Percentiles rank a stretch among this genome's conserved stretches.
These are phyloP conservation scores for Drosophila nigrodunni DNA, from an alignment of 1,140 invertebrate genomes.

Conservation along the genomic window DNA sequence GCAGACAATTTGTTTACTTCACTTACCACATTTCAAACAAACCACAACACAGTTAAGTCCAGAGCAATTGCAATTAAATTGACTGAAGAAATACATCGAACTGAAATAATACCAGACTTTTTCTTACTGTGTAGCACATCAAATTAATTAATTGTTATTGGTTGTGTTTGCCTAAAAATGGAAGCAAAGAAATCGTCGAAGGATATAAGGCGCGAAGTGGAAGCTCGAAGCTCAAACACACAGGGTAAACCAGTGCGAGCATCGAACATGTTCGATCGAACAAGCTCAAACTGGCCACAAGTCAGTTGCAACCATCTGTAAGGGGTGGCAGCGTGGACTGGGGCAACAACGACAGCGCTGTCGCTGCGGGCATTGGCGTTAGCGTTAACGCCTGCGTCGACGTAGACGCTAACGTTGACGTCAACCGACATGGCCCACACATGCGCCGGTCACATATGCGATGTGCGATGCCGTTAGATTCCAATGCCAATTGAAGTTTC, in stretches of 20 bases:
- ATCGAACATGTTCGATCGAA: slow-evolving; percentile 58
- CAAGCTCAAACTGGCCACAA: slow-evolving; percentile 57
- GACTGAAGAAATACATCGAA: too few relatives aligned
- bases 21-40: too few relatives aligned
- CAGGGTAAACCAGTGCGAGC: neutral
- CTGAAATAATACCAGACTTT: too few relatives aligned
- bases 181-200: too few relatives aligned
- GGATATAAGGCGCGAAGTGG: neutral
- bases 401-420: slow-evolving; percentile 29
- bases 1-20: too few relatives aligned
- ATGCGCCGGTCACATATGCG: slow-evolving; percentile 42
- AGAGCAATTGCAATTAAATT: too few relatives aligned
- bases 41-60: too few relatives aligned
- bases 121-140: too few relatives aligned
- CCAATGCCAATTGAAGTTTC: slow-evolving; percentile 71
- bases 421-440: slow-evolving; percentile 30
- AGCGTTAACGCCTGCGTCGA: neutral
- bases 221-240: neutral
- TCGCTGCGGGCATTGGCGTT: slow-evolving; percentile 32
- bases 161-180: too few relatives aligned
- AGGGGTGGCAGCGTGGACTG: slow-evolving; percentile 30
- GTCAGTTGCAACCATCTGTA: slow-evolving; percentile 20
- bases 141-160: too few relatives aligned
- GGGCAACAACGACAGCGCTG: slow-evolving; percentile 21
- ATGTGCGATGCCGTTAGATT: slow-evolving; percentile 19